Conservation (phyloP, 2,888 invertebrate species). For the Lordiphosa andalusiaca region DNA sequence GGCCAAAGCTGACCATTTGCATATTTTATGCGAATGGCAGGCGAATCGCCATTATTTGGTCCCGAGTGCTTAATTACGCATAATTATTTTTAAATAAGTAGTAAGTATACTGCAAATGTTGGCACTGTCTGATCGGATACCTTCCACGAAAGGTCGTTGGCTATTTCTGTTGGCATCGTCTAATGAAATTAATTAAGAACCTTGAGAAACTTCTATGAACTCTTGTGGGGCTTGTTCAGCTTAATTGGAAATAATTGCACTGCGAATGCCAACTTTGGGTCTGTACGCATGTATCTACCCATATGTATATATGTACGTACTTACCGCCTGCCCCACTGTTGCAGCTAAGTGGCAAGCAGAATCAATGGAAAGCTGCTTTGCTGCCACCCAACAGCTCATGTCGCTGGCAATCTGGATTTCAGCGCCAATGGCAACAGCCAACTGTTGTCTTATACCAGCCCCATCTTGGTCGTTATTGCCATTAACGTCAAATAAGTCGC, state of each 20-base stretch:
- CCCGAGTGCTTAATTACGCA: constrained; percentile 13
- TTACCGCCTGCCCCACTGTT: no score
- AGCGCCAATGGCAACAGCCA: no score
- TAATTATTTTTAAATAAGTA: constrained; percentile 6
- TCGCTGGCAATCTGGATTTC: no score
- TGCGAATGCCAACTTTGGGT: neutral
- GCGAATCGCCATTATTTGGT: constrained; percentile 8
- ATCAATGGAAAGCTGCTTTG: no score
- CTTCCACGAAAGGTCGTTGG: neutral
- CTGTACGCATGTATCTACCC: no score
- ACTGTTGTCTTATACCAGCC: no score
- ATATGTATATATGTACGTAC: no score
- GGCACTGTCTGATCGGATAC: neutral
- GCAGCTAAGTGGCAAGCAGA: no score
- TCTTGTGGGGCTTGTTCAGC: constrained; percentile 1
- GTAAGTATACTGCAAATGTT: neutral
- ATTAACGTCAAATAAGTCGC: no score
- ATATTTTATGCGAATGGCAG: constrained; percentile 19
- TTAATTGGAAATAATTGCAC: constrained; percentile 32
- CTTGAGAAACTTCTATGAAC: neutral
- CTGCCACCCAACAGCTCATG: no score
- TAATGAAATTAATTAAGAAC: constrained; percentile 5
- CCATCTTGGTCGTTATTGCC: no score
- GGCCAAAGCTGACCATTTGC: constrained; percentile 37
- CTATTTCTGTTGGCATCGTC: neutral